phyloP scores from a whole-genome alignment of 2,113 vertebrate species.

The Chloropsis hardwickii region DNA sequence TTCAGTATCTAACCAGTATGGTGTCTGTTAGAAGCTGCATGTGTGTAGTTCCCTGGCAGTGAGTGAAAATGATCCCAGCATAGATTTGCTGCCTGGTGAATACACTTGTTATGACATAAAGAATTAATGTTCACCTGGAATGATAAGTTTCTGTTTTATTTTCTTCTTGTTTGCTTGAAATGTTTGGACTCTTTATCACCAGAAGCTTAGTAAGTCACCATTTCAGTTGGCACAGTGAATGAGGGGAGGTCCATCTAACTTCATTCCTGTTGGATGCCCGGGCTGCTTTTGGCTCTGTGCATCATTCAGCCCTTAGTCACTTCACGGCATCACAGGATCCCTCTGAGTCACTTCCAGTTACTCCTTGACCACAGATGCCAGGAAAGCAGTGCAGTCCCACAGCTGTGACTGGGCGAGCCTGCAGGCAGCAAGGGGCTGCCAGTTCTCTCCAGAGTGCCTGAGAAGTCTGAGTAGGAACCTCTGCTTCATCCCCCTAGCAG shows the following conservation, averaged over 20 bases:
- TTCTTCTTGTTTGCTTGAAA: conserved; percentile 23
- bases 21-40: not conserved
- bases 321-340: not conserved
- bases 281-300: not conserved
- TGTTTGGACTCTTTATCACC: not conserved
- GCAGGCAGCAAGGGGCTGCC: not conserved
- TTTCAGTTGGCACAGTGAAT: not conserved
- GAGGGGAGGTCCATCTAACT: not conserved
- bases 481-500: not conserved
- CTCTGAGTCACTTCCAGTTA: not conserved
- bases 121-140: conserved; percentile 17
- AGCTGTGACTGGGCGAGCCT: not conserved
- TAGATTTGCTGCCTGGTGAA: not conserved
- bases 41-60: conserved; percentile 6
- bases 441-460: not conserved
- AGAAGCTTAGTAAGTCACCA: not conserved
- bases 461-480: not conserved
- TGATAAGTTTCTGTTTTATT: not conserved
- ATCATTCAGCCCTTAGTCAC: not conserved
- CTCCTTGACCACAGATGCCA: not conserved
- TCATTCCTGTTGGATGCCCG: not conserved
- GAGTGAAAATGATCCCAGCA: not conserved
- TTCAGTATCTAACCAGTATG: conserved; percentile 12
- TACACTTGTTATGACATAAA: not conserved
- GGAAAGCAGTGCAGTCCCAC: not conserved